Conservation (phyloP, 2,888 invertebrate genomes). For the Orthonychiurus folsomi region DNA sequence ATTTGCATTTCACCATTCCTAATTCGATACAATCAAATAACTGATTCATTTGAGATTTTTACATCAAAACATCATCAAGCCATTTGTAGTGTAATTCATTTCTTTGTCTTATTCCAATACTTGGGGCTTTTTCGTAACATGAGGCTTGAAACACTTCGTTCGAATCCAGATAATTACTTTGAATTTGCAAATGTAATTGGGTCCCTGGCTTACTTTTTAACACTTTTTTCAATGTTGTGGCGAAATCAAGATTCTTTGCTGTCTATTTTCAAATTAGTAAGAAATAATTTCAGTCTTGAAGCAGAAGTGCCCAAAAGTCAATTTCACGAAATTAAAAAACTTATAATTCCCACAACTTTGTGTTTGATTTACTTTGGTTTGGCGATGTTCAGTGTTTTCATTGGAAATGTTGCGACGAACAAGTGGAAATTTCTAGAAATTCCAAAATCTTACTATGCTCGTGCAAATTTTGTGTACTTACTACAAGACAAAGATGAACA, state of each 20-base stretch:
- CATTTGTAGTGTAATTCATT: background rate
- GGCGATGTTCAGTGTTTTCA: background rate
- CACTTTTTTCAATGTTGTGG: background rate
- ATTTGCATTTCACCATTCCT: background rate
- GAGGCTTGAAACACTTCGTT: background rate
- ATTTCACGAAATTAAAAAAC: background rate
- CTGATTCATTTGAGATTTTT: background rate
- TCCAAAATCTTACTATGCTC: slow-evolving; percentile 1
- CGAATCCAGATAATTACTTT: background rate
- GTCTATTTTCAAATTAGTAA: background rate
- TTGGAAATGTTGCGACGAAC: background rate
- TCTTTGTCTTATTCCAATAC: background rate
- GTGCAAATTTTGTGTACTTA: slow-evolving; percentile 5
- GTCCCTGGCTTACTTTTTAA: background rate
- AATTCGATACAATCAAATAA: background rate
- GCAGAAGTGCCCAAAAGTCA: background rate
- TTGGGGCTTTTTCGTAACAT: background rate
- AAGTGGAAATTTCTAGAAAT: background rate
- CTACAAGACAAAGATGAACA: background rate
- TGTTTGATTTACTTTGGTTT: background rate
- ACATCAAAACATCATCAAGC: background rate
- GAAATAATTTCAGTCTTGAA: background rate
- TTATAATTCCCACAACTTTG: background rate
- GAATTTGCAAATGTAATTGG: slow-evolving; percentile 7
- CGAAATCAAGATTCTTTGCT: background rate